Evolutionary conservation across 64 coral and sea anemone species (phyloP), one percentile per base, ranked within the genome.

Genomic region (Montipora cactus): DNA sequence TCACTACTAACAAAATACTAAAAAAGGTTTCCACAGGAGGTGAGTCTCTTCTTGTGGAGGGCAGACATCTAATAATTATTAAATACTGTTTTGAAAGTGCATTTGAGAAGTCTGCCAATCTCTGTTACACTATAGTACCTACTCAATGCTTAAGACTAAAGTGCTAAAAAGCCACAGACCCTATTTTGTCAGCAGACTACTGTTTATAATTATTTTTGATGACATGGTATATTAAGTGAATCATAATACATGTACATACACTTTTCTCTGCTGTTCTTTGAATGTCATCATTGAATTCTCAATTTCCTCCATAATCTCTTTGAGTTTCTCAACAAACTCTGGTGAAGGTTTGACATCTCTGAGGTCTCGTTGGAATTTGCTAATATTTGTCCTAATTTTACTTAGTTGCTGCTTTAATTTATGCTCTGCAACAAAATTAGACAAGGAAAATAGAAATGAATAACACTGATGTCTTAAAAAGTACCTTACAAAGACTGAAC

Each of bases 271-370:
- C 44, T 96, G 94, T 80, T 95, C 94, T 89, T 98, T 98, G 23
- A 94, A 98, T 19, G 55, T 76, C 97, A 98, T 98, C 47, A 98
- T 94, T 47, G 91, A 94, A 67, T 87, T 90, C 64, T 98, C 97
- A 84, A 98, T 96, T 78, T 98, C 97, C 62, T 98, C 97, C 97
- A 98, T 98, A 8, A 93, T 94, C 49, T 98, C 94, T 89, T 98
- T 98, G 78, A 98, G 77, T 76, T 98, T 96, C 47, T 98, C 94
- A 13, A 98, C 94, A 94, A 98, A 99, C 62, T 76, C 80, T 47
- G 98, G 92, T 19, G 98, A 96, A 67, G 98, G 94, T 85, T 99
- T 99, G 18, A 99, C 98, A 94, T 99, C 95, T 25, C 87, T 80
- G n/a, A 99, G 80, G 12, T 96, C 95, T 79, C 84, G 94, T 75